Evolutionary conservation across 1,140 invertebrate species (phyloP).

Genomic region (Brachionus plicatilis): DNA sequence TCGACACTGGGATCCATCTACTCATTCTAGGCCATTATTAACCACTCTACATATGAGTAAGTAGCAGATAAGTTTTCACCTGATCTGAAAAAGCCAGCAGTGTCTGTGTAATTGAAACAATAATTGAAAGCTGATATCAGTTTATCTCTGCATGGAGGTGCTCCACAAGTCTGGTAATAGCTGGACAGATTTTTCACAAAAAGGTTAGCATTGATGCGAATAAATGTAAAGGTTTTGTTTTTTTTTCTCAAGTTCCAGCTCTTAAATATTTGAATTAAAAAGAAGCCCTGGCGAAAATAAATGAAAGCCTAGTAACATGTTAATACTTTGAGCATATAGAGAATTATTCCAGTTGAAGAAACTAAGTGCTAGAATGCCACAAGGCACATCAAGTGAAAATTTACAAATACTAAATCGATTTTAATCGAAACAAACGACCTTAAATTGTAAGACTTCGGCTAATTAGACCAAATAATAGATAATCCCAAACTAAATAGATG

Average conservation of each 20-base stretch:
- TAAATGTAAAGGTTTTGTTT: neutral
- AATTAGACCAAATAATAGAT: neutral
- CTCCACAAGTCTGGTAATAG: neutral
- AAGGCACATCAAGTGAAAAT: neutral
- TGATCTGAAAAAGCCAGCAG: neutral
- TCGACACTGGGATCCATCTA: neutral
- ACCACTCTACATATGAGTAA: neutral
- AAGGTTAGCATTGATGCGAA: neutral
- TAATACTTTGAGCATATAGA: neutral
- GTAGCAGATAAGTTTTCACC: neutral
- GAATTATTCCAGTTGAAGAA: neutral
- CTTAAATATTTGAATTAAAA: neutral
- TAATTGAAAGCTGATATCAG: neutral
- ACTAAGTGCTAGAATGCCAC: neutral
- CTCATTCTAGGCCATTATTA: neutral
- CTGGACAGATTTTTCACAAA: neutral
- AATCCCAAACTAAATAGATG: neutral
- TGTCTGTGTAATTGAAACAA: neutral
- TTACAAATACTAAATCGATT: neutral
- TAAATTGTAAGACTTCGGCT: constrained; percentile 26
- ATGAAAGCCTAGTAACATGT: neutral
- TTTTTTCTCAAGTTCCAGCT: neutral
- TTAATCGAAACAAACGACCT: neutral
- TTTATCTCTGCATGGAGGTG: neutral
- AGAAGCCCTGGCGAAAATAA: neutral